Percentiles rank a stretch among this genome's conserved stretches.
Evolutionary conservation across 92 coral and sea anemone species (phyloP).

Genomic region (Actinernus sp.): DNA sequence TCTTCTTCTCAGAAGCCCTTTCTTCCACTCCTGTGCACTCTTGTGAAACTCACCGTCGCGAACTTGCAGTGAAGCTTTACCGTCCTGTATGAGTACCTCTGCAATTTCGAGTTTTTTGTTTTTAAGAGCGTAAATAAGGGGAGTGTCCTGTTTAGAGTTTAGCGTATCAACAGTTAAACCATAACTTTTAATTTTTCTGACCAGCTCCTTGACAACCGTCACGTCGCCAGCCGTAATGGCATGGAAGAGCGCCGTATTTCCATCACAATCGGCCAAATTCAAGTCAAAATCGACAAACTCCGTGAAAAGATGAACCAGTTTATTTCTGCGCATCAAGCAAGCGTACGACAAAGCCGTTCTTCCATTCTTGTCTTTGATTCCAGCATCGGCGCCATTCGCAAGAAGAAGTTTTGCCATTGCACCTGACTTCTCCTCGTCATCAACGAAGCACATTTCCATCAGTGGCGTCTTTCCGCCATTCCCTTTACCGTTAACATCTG

Average conservation of each 20-base stretch:
- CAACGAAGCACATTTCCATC: slow-evolving; percentile 84
- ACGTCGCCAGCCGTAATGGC: slow-evolving; percentile 81
- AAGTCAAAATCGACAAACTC: slow-evolving; percentile 74
- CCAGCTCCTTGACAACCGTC: slow-evolving; percentile 60
- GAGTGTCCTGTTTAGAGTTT: slow-evolving; percentile 76
- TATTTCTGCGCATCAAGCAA: slow-evolving; percentile 61
- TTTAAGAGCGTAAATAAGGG: slow-evolving; percentile 78
- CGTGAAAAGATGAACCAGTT: slow-evolving; percentile 60
- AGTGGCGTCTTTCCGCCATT: slow-evolving; percentile 64
- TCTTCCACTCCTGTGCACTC: slow-evolving; percentile 70
- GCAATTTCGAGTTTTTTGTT: slow-evolving; percentile 60
- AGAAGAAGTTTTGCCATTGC: slow-evolving; percentile 71
- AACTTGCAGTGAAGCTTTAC: slow-evolving; percentile 73
- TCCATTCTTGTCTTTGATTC: slow-evolving; percentile 64
- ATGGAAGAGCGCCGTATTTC: slow-evolving; percentile 82
- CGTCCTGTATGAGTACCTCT: slow-evolving; percentile 59
- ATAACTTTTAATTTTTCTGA: slow-evolving; percentile 63
- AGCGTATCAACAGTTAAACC: slow-evolving; percentile 67
- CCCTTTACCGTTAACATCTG: slow-evolving; percentile 69
- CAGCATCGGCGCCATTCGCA: slow-evolving; percentile 74
- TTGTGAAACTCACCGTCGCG: slow-evolving; percentile 58
- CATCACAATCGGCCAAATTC: slow-evolving; percentile 66
- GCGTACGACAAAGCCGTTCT: slow-evolving; percentile 75
- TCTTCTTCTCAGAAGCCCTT: slow-evolving; percentile 27
- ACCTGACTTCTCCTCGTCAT: slow-evolving; percentile 66